A percentile compares a stretch with the other conserved stretches of the same genome.
Evolutionary conservation across 2,797 vertebrate species (phyloP).

Genomic region (Scarus forsteni): DNA sequence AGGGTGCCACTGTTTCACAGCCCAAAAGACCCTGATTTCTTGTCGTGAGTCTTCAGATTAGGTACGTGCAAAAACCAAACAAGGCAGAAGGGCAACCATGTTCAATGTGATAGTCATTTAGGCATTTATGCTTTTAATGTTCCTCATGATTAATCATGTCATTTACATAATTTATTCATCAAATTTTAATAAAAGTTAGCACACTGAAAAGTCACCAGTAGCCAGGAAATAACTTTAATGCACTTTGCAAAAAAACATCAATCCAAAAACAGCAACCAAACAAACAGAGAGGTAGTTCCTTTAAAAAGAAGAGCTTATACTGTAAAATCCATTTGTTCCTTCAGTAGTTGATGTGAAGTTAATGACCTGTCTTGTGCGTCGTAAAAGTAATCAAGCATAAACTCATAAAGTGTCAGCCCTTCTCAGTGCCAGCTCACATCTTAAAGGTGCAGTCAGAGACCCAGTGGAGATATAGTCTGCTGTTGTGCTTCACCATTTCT

Average conservation of each 20-base stretch:
- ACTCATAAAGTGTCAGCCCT: conserved; percentile 40
- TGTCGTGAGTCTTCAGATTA: too few species aligned
- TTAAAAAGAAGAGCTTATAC: conserved; percentile 20
- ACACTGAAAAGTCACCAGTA: too few species aligned
- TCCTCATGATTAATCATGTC: too few species aligned
- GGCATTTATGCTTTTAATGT: too few species aligned
- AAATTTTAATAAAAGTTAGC: too few species aligned
- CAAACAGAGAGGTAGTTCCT: conserved; percentile 65
- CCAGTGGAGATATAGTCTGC: conserved; percentile 16
- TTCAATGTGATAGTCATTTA: too few species aligned
- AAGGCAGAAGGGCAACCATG: too few species aligned
- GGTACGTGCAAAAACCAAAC: too few species aligned
- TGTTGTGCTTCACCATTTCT: conserved; percentile 24
- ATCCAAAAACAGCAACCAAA: conserved; percentile 21
- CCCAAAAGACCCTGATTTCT: too few species aligned
- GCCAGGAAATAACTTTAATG: conserved; percentile 15
- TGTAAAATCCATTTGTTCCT: conserved; percentile 28
- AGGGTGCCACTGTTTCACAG: too few species aligned
- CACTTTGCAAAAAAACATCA: conserved; percentile 48
- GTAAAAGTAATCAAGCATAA: conserved; percentile 48
- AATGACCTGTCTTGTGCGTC: conserved; percentile 9
- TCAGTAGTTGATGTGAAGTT: conserved; percentile 37
- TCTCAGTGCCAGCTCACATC: conserved; percentile 6
- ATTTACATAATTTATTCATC: too few species aligned
- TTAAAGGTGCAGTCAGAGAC: conserved; percentile 31